Evolutionary conservation across 1,140 invertebrate species (phyloP), one percentile per base, ranked within the genome.

Genomic region (Psix sp.): DNA sequence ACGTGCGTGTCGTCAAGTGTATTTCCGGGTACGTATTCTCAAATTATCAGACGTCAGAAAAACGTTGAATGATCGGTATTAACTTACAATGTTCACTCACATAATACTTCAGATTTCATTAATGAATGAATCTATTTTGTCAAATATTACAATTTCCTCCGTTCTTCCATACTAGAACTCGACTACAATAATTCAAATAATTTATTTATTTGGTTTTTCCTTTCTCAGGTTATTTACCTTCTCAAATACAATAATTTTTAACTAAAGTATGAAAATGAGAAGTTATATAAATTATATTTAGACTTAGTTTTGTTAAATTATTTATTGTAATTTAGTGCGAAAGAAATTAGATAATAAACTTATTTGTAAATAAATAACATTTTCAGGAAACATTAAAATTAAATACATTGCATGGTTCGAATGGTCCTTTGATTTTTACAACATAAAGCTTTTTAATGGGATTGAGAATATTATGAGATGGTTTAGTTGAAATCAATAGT

Each of bases 21-120:
- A 71, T 63, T 65, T 72, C 51, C 54, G 39, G 39, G 40, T 51
- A 68, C 56, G 56, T 51, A 63, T 65, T 29, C 49, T 38, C 35
- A 46, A 57, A 72, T 65, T 72, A 65, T 56, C 31, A 45, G 29
- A 68, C 33, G 45, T 59, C 60, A 48, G 36, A 57, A 59, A 76
- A 60, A 66, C 60, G 66, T 75, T 60, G 66, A 66, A 65, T 38
- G 48, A 7, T 54, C 33, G 57, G 65, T 72, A 76, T 79, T 79
- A 78, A 78, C 72, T 79, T 38, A 29, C 39, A 15, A 62, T 54
- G 38, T 67, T 56, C 57, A 40, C 63, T 57, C 39, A 74, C 63
- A 43, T 42, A 49, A 35, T 17, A 43, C 35, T 51, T 52, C 39
- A 14, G 9, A 33, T 2, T 48, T 66, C 38, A 73, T 74, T 74